Evolutionary conservation across 2,113 vertebrate species (phyloP), one percentile per base, ranked within the genome.

Genomic region (Ibidorhyncha struthersii): DNA sequence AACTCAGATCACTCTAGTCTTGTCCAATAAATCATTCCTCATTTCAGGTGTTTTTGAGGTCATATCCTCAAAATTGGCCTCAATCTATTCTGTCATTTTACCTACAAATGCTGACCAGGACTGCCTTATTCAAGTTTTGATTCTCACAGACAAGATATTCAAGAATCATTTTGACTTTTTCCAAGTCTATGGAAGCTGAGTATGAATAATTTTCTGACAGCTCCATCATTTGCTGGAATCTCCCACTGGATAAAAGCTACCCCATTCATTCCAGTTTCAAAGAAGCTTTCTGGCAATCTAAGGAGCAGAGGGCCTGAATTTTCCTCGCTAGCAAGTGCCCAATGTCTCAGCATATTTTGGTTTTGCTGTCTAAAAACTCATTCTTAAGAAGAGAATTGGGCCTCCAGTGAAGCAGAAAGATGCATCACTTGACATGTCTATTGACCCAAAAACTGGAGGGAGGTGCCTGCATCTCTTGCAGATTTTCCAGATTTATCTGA

Each of bases 61-160:
- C 78, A 92, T 80, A 91, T 63, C 34, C 47, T 87, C 82, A 80
- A 95, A 91, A 87, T 6, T 67, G 45, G 56, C 79, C 78, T 80
- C 92, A 88, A 92, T 93, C 38, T 52, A 56, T 93, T 79, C 36
- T 96, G 70, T 88, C 79, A 88, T 94, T 95, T 97, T 85, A 61
- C 71, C 62, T 79, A 80, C 47, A 90, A 90, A 90, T 47, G 43
- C 56, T 90, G 66, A 79, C 43, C 40, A 90, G 70, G 88, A 76
- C 26, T 76, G 30, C 61, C 32, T 93, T 27, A 63, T 53, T 94
- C 36, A 70, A 76, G 78, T 84, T 91, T 81, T 85, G 34, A 74
- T 41, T 80, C 41, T 71, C 22, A n/a, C n/a, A 71, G 69, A 78
- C 38, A 67, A 82, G 65, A 79, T 71, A 85, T 26, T 71, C 38